Conservation (phyloP, 2,113 vertebrate species). For the Abramis brama region DNA sequence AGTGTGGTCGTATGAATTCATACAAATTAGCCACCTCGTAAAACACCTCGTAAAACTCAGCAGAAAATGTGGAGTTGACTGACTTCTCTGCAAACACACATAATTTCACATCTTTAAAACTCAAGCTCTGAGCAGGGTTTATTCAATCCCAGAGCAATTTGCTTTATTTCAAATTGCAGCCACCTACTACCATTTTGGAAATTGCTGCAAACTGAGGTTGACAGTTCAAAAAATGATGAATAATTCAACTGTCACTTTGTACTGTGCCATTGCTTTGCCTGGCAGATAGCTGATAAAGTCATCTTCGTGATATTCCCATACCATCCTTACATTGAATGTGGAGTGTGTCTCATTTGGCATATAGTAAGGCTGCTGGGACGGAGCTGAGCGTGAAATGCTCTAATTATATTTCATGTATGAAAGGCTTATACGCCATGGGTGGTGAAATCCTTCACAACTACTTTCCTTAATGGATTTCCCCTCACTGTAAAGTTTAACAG, state of each 20-base stretch:
- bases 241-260: background rate
- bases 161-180: background rate
- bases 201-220: conserved; percentile 2
- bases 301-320: background rate
- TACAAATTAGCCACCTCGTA: too few species aligned
- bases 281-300: background rate
- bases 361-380: background rate
- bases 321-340: background rate
- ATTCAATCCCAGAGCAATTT: conserved; percentile 13
- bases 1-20: too few species aligned
- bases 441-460: conserved; percentile 5
- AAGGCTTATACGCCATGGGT: conserved; percentile 8
- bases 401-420: conserved; percentile 19
- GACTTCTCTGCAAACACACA: background rate
- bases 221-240: conserved; percentile 17
- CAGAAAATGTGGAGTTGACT: background rate
- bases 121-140: background rate
- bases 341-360: background rate
- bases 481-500: conserved; percentile 7
- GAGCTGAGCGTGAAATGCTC: conserved; percentile 13
- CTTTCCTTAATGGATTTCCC: conserved; percentile 24
- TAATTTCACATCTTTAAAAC: background rate
- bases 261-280: background rate
- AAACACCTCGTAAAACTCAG: background rate
- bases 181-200: background rate